phyloP scores from a whole-genome alignment of 2,888 invertebrate genomes.

The Diplolepis rosae region DNA sequence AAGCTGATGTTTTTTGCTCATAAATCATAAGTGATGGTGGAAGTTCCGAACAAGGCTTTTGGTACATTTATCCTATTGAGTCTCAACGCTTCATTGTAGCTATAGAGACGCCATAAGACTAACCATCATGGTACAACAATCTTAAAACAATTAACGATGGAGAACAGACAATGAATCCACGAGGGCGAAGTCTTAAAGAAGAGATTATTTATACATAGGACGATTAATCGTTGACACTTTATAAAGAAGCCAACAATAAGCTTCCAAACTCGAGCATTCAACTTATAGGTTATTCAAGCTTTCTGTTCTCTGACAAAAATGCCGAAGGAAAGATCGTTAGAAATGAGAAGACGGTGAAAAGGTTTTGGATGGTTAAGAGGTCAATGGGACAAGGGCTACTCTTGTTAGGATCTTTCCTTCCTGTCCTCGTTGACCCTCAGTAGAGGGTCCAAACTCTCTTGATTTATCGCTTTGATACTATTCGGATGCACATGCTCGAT shows the following conservation, averaged over 20 bases:
- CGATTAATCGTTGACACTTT: neutral
- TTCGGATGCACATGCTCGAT: neutral
- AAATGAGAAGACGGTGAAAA: too few relatives aligned
- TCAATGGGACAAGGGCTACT: conserved; percentile 24
- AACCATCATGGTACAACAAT: conserved; percentile 49
- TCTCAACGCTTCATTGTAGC: conserved; percentile 49
- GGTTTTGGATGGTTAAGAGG: neutral
- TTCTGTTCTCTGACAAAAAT: neutral
- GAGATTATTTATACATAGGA: neutral
- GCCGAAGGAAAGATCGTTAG: neutral
- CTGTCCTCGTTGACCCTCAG: conserved; percentile 42
- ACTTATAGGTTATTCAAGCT: neutral
- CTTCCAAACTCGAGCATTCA: conserved; percentile 20
- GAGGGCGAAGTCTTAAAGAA: conserved; percentile 40
- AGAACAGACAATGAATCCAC: conserved; percentile 42
- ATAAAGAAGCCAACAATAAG: neutral
- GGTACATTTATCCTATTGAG: conserved; percentile 62
- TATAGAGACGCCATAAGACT: conserved; percentile 50
- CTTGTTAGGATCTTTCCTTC: conserved; percentile 42
- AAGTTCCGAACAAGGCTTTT: conserved; percentile 59
- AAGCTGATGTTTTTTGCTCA: conserved; percentile 61
- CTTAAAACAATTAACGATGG: conserved; percentile 57
- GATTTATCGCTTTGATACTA: neutral
- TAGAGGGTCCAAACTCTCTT: neutral
- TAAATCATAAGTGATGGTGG: conserved; percentile 64